phyloP scores from a whole-genome alignment of 2,113 vertebrate genomes.

The Empidonax alnorum region DNA sequence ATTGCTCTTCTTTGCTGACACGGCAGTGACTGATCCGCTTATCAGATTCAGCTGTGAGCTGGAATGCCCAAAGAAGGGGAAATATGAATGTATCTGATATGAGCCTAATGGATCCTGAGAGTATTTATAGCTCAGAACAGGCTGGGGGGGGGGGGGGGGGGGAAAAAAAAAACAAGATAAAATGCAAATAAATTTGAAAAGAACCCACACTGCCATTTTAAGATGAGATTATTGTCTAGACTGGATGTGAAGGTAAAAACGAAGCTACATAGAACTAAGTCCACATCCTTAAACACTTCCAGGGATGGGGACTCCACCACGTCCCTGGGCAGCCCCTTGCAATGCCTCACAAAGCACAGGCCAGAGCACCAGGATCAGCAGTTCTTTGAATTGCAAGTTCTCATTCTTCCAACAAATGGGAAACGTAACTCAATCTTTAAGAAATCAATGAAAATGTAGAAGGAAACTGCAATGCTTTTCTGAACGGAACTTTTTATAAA shows the following conservation, averaged over 20 bases:
- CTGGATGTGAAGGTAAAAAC: not conserved
- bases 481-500: slow-evolving; percentile 54
- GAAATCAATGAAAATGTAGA: slow-evolving; percentile 15
- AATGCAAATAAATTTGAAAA: not conserved
- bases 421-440: slow-evolving; percentile 23
- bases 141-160: not conserved
- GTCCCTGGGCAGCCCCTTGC: not conserved
- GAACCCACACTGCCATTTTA: not conserved
- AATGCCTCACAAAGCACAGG: accelerated
- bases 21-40: slow-evolving; percentile 55
- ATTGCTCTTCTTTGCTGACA: slow-evolving; percentile 33
- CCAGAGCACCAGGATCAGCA: not conserved
- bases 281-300: not conserved
- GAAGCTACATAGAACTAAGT: not conserved
- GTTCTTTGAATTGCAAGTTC: not conserved
- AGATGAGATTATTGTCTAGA: not conserved
- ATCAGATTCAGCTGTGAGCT: slow-evolving; percentile 66
- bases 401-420: not conserved
- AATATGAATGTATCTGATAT: slow-evolving; percentile 37
- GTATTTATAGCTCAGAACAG: slow-evolving; percentile 16
- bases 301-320: not conserved
- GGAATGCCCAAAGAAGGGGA: slow-evolving; percentile 52
- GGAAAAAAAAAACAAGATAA: not conserved
- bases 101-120: not conserved
- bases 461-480: slow-evolving; percentile 47